Evolutionary conservation across 2,888 invertebrate species (phyloP).

Genomic region (Ommatoiulus sabulosus): DNA sequence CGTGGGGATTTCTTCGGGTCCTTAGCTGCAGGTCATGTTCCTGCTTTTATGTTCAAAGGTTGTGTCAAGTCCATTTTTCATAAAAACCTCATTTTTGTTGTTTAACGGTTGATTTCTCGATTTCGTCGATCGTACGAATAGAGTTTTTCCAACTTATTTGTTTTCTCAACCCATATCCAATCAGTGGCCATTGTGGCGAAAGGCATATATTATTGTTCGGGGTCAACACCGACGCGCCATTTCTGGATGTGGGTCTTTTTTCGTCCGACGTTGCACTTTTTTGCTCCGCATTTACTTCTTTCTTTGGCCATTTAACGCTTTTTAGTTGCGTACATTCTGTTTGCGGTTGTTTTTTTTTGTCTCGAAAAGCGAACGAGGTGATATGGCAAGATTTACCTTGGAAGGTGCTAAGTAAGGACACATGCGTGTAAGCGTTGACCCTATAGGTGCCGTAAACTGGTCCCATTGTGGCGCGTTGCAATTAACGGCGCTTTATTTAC

Average conservation of each 20-base stretch:
- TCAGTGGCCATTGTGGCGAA: not conserved
- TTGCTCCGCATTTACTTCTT: not conserved
- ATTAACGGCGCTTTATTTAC: slow-evolving; percentile 39
- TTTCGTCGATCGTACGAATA: not conserved
- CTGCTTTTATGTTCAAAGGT: not conserved
- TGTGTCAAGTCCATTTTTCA: not conserved
- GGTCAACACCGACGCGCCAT: not conserved
- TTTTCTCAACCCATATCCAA: not conserved
- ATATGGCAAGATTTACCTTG: slow-evolving; percentile 39
- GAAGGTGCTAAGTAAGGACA: slow-evolving; percentile 43
- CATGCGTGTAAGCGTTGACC: slow-evolving; percentile 12
- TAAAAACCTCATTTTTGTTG: not conserved
- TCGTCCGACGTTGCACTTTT: not conserved
- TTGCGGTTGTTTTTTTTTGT: not conserved
- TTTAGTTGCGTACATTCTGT: not conserved
- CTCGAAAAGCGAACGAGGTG: not conserved
- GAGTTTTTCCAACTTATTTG: not conserved
- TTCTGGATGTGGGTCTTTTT: not conserved
- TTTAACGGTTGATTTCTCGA: not conserved
- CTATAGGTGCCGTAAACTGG: slow-evolving; percentile 30
- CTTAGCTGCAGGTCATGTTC: not conserved
- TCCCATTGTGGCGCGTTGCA: slow-evolving; percentile 21
- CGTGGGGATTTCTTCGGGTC: not conserved
- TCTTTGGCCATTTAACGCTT: not conserved
- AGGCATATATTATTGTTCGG: not conserved